Conservation (phyloP, 2,888 invertebrate species). For the Listrodromus nycthemerus region DNA sequence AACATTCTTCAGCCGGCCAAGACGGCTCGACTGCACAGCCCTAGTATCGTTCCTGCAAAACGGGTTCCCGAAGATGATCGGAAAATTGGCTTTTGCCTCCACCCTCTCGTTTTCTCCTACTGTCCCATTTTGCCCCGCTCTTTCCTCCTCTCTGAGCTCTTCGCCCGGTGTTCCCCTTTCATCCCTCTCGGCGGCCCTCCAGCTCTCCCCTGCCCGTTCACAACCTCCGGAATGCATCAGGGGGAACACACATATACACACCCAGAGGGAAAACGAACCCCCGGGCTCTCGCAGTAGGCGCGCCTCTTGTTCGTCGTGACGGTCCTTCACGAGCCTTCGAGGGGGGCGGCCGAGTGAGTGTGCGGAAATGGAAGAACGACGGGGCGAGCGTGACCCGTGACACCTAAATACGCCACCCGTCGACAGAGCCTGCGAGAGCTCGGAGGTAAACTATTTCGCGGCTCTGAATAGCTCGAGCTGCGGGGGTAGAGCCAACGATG, state of each 20-base stretch:
- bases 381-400: constrained; percentile 66
- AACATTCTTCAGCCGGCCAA: no score
- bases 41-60: no score
- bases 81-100: no score
- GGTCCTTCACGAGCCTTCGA: constrained; percentile 20
- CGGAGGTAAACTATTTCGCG: constrained; percentile 75
- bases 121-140: no score
- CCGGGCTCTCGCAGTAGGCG: constrained; percentile 2
- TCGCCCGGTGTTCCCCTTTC: constrained; percentile 26
- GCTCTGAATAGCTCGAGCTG: constrained; percentile 73
- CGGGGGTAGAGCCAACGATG: constrained; percentile 72
- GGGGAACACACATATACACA: not conserved
- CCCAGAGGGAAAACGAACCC: not conserved
- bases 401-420: constrained; percentile 73
- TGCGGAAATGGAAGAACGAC: constrained; percentile 38
- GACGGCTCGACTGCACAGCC: no score
- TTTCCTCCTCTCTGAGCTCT: constrained; percentile 15
- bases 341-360: not conserved
- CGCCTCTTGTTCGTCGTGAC: constrained; percentile 26
- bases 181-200: not conserved
- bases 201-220: constrained; percentile 29
- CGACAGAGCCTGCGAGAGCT: constrained; percentile 54
- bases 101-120: no score
- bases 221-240: constrained; percentile 2
- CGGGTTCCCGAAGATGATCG: no score